Evolutionary conservation across 2,797 vertebrate genomes (phyloP), one percentile per base, ranked within the genome.

Genomic region (Ctenosaura bakeri): DNA sequence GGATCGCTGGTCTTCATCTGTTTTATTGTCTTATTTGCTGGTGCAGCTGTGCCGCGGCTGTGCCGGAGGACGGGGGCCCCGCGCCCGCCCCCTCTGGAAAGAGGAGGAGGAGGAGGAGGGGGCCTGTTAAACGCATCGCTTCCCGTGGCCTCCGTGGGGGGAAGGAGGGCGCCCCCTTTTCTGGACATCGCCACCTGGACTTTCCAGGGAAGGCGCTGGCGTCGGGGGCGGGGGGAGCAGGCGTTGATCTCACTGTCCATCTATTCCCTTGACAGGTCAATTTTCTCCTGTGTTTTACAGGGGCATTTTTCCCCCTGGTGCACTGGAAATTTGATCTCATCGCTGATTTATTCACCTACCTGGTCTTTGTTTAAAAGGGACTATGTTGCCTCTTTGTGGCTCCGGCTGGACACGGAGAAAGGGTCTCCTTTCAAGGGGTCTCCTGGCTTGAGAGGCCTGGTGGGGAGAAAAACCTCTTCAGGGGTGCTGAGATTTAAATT

Each of bases 221-320:
- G 35, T 90, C 2, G 42, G 42, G 42, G 42, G 42, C 13, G 29
- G 35, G 83, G 56, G 69, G 56, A 50, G 81, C 80, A 35, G n/a
- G 35, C 38, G 26, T n/a, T 85, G 26, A 89, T 42, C 71, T 54
- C 32, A 22, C 79, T 83, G 93, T 90, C 93, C 92, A 95, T 96
- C 95, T 91, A 94, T 96, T 92, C 92, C 92, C 91, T 87, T 95
- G 95, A 94, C 94, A 95, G 95, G 94, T 91, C 95, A 94, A 94
- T 95, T 95, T 96, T 95, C 95, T 94, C 91, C 29, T 10, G 12
- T 91, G 94, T 96, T 96, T 96, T 94, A 96, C 92, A 93, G 94
- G 90, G 87, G 90, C 86, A 94, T 90, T 90, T 90, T 82, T 4
- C 29, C 26, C 29, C 3, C n/a, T 84, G 35, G 94, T 87, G 91